Conservation (phyloP, 2,113 vertebrate genomes). For the Otocyon megalotis region DNA sequence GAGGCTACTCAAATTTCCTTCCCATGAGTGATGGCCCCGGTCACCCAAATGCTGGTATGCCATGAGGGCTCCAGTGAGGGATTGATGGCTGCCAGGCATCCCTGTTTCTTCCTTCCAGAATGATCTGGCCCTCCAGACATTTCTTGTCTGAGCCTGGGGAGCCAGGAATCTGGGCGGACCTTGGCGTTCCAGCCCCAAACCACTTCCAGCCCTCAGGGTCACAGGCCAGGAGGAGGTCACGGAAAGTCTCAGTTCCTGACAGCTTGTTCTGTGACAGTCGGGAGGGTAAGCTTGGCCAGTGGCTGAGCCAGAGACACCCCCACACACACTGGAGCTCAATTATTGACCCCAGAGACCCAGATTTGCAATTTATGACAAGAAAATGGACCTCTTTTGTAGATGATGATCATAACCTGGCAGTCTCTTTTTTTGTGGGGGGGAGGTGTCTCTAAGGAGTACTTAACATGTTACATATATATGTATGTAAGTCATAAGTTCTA, state of each 20-base stretch:
- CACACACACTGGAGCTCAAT: rapidly evolving
- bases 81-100: rapidly evolving
- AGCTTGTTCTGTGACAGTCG: rapidly evolving
- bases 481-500: neutral
- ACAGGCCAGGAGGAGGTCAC: neutral
- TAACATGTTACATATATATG: neutral
- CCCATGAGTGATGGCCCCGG: neutral
- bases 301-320: no score
- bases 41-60: rapidly evolving
- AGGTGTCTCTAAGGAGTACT: no score
- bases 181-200: neutral
- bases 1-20: rapidly evolving
- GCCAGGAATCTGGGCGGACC: neutral
- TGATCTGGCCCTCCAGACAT: neutral
- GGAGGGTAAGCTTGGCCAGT: rapidly evolving
- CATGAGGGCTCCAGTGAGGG: neutral
- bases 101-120: neutral
- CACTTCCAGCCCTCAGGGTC: neutral
- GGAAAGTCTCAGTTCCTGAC: neutral
- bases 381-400: neutral
- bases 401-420: rapidly evolving
- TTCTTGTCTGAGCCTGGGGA: neutral
- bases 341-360: neutral
- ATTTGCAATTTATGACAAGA: neutral
- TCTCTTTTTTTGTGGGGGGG: neutral